Evolutionary conservation across 2,888 invertebrate species (phyloP).

Genomic region (Bursaphelenchus okinawaensis): DNA sequence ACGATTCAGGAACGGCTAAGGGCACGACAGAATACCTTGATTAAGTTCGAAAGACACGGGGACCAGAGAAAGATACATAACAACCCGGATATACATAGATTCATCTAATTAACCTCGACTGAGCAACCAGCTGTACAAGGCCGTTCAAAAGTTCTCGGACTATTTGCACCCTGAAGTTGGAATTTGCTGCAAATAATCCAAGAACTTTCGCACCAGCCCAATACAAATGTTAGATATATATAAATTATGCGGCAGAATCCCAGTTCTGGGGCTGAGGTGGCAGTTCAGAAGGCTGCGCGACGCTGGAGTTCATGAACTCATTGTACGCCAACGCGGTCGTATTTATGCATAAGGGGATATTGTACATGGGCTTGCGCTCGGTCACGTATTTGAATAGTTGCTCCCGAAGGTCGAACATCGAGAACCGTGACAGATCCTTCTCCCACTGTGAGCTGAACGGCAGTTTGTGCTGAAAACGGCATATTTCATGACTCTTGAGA

Average conservation of each 20-base stretch:
- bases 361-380: slow-evolving; percentile 83
- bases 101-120: not conserved
- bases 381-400: slow-evolving; percentile 98
- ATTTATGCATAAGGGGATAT: slow-evolving; percentile 97
- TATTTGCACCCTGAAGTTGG: no score
- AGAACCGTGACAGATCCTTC: slow-evolving; percentile 71
- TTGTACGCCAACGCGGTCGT: slow-evolving; percentile 99
- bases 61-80: not conserved
- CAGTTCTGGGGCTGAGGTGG: slow-evolving; percentile 97
- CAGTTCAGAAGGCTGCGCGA: slow-evolving; percentile 94
- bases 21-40: not conserved
- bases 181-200: no score
- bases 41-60: not conserved
- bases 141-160: no score
- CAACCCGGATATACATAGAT: not conserved
- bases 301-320: slow-evolving; percentile 97
- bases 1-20: not conserved
- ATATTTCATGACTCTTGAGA: no score
- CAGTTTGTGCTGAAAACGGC: slow-evolving; percentile 69
- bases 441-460: slow-evolving; percentile 95
- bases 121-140: not conserved
- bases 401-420: slow-evolving; percentile 66
- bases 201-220: no score
- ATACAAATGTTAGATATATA: no score
- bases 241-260: slow-evolving; percentile 64